phyloP scores from a whole-genome alignment of 2,888 invertebrate species.

The Melieria crassipennis region DNA sequence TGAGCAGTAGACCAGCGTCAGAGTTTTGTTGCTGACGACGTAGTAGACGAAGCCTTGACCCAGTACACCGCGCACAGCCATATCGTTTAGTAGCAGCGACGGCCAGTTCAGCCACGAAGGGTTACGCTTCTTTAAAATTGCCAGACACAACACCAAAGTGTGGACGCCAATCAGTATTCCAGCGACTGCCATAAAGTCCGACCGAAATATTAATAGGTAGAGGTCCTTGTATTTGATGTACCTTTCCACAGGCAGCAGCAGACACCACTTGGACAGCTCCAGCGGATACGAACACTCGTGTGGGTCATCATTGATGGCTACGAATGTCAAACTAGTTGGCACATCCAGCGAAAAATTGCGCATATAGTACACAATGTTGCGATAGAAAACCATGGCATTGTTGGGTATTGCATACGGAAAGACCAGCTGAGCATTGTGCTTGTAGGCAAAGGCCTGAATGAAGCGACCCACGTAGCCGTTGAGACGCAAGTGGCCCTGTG shows the following conservation, averaged over 20 bases:
- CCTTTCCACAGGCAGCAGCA: conserved; percentile 5
- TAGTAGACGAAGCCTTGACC: conserved; percentile 2
- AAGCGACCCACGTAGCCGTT: conserved; percentile 11
- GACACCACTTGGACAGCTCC: conserved; percentile 4
- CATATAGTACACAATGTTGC: neutral
- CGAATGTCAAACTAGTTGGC: conserved; percentile 6
- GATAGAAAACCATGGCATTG: neutral
- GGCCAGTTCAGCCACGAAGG: no score
- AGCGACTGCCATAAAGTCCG: neutral
- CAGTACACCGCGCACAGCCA: conserved; percentile 15
- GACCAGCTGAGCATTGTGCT: neutral
- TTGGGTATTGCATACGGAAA: neutral
- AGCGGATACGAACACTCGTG: conserved; percentile 14
- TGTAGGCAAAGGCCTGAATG: conserved; percentile 12
- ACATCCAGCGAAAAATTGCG: conserved; percentile 16
- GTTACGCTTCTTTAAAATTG: neutral
- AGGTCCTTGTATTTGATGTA: neutral
- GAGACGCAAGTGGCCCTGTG: neutral
- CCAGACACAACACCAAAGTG: neutral
- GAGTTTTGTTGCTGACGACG: neutral
- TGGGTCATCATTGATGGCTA: neutral
- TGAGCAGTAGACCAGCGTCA: neutral
- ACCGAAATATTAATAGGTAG: neutral
- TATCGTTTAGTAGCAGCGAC: neutral
- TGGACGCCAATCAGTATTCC: neutral